Evolutionary conservation across 1,140 invertebrate genomes (phyloP).

Genomic region (Onthophagus taurus): DNA sequence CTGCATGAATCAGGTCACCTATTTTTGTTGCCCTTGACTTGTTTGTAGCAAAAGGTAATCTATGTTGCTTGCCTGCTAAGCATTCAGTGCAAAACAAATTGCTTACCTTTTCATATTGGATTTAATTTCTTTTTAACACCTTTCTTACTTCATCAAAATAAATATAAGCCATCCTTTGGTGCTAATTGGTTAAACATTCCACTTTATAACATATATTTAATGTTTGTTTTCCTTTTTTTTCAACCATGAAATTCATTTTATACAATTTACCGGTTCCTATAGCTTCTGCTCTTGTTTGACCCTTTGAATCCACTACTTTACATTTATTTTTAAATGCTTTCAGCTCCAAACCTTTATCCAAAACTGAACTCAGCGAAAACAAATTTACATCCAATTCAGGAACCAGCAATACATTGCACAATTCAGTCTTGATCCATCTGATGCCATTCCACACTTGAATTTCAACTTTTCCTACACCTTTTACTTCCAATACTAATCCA

Average conservation of each 20-base stretch:
- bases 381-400: slow-evolving; percentile 36
- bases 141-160: slow-evolving; percentile 33
- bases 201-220: too few species aligned
- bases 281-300: slow-evolving; percentile 23
- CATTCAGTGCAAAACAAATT: slow-evolving; percentile 30
- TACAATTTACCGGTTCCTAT: background rate
- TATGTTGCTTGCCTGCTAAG: slow-evolving; percentile 31
- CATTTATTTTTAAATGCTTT: slow-evolving; percentile 26
- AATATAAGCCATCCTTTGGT: slow-evolving; percentile 34
- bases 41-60: slow-evolving; percentile 24
- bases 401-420: slow-evolving; percentile 24
- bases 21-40: slow-evolving; percentile 18
- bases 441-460: slow-evolving; percentile 9
- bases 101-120: slow-evolving; percentile 23
- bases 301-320: slow-evolving; percentile 19
- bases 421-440: slow-evolving; percentile 4
- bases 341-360: slow-evolving; percentile 27
- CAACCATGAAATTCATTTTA: slow-evolving; percentile 4
- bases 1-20: slow-evolving; percentile 35
- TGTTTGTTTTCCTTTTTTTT: background rate
- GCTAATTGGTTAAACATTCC: slow-evolving; percentile 27
- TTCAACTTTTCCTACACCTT: slow-evolving; percentile 1
- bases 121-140: slow-evolving; percentile 17
- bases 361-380: slow-evolving; percentile 30
- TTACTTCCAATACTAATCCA: background rate